A percentile compares a stretch with the other conserved stretches of the same genome.
Evolutionary conservation across 2,113 vertebrate genomes (phyloP).

Genomic region (Tringa solitaria): DNA sequence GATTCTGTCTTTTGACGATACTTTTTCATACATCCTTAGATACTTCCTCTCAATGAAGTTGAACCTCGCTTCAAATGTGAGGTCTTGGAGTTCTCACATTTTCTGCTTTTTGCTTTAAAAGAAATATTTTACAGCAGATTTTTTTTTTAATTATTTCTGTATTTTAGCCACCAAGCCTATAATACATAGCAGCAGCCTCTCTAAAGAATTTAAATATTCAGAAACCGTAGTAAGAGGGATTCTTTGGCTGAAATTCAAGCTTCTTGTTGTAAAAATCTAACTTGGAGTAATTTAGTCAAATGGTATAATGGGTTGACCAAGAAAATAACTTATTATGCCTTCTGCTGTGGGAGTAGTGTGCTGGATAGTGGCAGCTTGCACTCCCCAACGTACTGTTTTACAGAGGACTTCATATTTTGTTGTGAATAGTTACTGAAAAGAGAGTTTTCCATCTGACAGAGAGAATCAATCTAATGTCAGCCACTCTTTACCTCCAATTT

Average conservation of each 20-base stretch:
- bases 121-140: not conserved
- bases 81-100: not conserved
- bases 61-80: not conserved
- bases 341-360: not conserved
- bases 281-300: not conserved
- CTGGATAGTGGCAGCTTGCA: not conserved
- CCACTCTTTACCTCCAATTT: constrained; percentile 12
- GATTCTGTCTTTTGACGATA: not conserved
- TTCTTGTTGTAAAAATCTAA: not conserved
- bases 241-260: not conserved
- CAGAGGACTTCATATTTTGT: not conserved
- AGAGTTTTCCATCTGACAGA: constrained; percentile 23
- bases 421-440: constrained; percentile 34
- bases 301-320: not conserved
- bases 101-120: not conserved
- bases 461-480: constrained; percentile 24
- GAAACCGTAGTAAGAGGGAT: not conserved
- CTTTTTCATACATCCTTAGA: not conserved
- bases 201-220: not conserved
- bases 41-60: not conserved
- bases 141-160: not conserved
- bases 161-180: not conserved
- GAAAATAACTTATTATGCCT: not conserved
- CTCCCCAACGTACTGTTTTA: not conserved
- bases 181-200: not conserved